These are phyloP conservation scores for Thymelicus acteon DNA, from an alignment of 2,888 invertebrate species.

Conservation along the genomic window DNA sequence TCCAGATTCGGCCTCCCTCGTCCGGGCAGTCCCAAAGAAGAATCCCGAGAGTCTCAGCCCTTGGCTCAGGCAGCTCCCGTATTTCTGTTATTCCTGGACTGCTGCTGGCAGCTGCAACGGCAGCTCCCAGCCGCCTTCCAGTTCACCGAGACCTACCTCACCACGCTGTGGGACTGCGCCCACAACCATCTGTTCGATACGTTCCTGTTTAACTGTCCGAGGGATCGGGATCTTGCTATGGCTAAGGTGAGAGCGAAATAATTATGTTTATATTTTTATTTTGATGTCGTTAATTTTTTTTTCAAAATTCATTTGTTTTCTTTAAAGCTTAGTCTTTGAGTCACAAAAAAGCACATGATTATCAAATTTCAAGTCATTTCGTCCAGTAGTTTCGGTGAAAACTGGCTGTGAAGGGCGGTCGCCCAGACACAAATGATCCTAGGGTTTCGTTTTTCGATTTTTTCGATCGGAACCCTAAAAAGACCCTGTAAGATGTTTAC, in stretches of 20 bases:
- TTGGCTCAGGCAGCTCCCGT: conserved; percentile 88
- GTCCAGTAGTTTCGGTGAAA: too few species aligned
- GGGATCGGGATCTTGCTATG: conserved; percentile 88
- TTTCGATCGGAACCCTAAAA: too few species aligned
- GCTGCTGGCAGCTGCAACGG: conserved; percentile 95
- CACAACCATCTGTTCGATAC: conserved; percentile 96
- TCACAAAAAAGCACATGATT: too few species aligned
- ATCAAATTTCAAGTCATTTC: too few species aligned
- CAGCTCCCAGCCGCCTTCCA: conserved; percentile 96
- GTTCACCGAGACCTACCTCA: conserved; percentile 96
- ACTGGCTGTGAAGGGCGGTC: too few species aligned
- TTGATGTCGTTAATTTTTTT: too few species aligned
- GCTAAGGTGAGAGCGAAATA: conserved; percentile 81
- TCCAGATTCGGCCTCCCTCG: conserved; percentile 88
- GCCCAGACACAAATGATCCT: too few species aligned
- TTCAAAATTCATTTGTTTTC: too few species aligned
- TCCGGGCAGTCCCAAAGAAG: conserved; percentile 82
- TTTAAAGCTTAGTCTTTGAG: too few species aligned
- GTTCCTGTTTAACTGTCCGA: conserved; percentile 95
- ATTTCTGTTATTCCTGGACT: conserved; percentile 96
- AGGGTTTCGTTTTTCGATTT: too few species aligned
- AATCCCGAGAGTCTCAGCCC: conserved; percentile 49
- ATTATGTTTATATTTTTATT: too few species aligned
- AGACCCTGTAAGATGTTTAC: too few species aligned
- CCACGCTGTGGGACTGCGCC: conserved; percentile 95